Base-by-base conservation (phyloP, 2,113 vertebrate species). In the Solenodon paradoxus region DNA sequence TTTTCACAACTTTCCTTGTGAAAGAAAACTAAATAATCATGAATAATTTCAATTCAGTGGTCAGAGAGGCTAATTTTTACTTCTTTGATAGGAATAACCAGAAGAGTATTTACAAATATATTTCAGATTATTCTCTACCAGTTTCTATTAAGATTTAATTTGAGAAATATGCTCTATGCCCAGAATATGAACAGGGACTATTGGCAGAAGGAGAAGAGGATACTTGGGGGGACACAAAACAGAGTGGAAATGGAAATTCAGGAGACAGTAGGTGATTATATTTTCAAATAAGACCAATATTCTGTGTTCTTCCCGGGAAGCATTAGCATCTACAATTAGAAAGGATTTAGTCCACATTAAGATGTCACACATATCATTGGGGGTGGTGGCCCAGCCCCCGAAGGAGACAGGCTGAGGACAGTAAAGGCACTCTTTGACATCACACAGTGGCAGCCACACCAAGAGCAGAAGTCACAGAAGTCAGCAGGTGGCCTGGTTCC, bases 1-100 rank as follows among this genome's bases (percentile, higher is more conserved):
- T 95, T 97, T 91, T 91, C 90, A 94, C 12, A 85, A 90, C 63
- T 74, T 74, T 91, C 40, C 86, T 95, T 93, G 88, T 94, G 96
- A 97, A 77, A 28, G 92, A 95, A 96, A 96, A 93, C 69, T 80
- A 81, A 97, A 96, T 64, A 90, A 66, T 66, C 80, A 97, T 69
- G 82, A 97, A 94, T 82, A 82, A 79, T 89, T 97, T 97, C 90
- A 97, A 97, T 71, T 72, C 96, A 97, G 90, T 90, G 57, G 80
- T 90, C 79, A 57, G 83, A 92, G 59, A 72, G 84, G 42, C 57
- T 5, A 77, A 96, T 59, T 94, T 94, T 94, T 96, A 85, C 45
- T 53, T 92, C 47, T 81, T 42, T 86, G 90, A 69, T 49, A 93
- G 90, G 49, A 92, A 72, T 68, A 94, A 78, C 40, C 28, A 82